Conservation (phyloP, 2,113 vertebrate genomes). For the Cervus canadensis region DNA sequence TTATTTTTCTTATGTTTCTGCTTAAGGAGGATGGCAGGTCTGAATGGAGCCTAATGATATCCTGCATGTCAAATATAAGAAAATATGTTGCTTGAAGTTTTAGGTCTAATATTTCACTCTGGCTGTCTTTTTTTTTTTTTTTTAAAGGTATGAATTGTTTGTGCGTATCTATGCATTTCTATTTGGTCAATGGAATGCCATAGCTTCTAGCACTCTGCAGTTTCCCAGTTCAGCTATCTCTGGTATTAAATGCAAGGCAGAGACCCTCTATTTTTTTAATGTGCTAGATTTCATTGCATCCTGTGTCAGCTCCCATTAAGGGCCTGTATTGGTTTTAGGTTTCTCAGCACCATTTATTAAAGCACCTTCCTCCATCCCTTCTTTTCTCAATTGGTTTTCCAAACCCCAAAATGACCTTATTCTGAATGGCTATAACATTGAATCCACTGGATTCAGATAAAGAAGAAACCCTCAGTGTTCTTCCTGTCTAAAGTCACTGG, state of each 20-base stretch:
- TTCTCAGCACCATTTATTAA: neutral
- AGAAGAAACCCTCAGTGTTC: neutral
- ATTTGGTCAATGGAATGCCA: neutral
- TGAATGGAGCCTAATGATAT: neutral
- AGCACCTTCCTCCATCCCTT: neutral
- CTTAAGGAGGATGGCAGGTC: neutral
- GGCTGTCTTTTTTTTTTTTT: neutral
- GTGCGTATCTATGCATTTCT: neutral
- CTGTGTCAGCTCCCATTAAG: neutral
- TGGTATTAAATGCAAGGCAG: neutral
- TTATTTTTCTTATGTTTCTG: slow-evolving; percentile 28
- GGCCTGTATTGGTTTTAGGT: neutral
- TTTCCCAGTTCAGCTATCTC: neutral
- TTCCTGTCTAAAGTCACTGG: neutral
- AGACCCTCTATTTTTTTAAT: neutral
- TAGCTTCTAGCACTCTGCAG: neutral
- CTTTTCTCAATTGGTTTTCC: neutral
- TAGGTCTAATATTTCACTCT: neutral
- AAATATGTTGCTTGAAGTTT: neutral
- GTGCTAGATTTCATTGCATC: neutral
- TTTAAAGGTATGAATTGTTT: neutral
- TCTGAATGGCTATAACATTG: neutral
- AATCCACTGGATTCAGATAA: slow-evolving; percentile 4
- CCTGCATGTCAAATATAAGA: neutral
- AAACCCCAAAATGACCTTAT: slow-evolving; percentile 20